These are phyloP conservation scores for Erebia epiphron DNA, from an alignment of 2,888 invertebrate genomes.

Conservation along the genomic window DNA sequence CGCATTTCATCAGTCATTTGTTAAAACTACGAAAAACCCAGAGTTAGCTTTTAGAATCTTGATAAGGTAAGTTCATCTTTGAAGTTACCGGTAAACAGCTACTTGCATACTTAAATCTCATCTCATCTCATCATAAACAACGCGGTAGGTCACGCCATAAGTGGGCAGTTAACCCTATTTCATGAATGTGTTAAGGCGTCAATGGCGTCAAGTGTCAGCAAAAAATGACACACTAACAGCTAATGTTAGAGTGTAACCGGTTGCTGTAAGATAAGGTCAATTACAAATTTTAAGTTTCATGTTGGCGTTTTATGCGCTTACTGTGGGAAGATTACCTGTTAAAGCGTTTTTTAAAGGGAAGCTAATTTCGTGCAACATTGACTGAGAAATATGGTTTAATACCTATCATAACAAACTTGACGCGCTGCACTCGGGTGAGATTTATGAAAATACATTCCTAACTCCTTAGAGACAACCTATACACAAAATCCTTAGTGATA, in stretches of 20 bases:
- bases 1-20: too few species aligned
- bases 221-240: constrained; percentile 41
- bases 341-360: not conserved
- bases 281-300: constrained; percentile 29
- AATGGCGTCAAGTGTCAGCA: constrained; percentile 34
- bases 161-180: constrained; percentile 31
- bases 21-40: not conserved
- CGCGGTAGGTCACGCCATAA: constrained; percentile 17
- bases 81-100: constrained; percentile 17
- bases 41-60: not conserved
- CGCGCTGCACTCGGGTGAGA: too few species aligned
- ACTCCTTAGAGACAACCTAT: too few species aligned
- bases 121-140: constrained; percentile 14
- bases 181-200: constrained; percentile 23
- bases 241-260: constrained; percentile 34
- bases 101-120: too few species aligned
- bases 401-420: not conserved
- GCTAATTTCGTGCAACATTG: not conserved
- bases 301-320: constrained; percentile 10
- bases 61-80: constrained; percentile 1
- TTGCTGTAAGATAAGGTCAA: constrained; percentile 31
- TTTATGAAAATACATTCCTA: too few species aligned
- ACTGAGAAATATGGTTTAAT: not conserved
- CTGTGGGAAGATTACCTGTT: not conserved
- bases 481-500: too few species aligned